These are phyloP conservation scores for Hypercompe scribonia DNA, from an alignment of 2,888 invertebrate genomes.

Conservation along the genomic window DNA sequence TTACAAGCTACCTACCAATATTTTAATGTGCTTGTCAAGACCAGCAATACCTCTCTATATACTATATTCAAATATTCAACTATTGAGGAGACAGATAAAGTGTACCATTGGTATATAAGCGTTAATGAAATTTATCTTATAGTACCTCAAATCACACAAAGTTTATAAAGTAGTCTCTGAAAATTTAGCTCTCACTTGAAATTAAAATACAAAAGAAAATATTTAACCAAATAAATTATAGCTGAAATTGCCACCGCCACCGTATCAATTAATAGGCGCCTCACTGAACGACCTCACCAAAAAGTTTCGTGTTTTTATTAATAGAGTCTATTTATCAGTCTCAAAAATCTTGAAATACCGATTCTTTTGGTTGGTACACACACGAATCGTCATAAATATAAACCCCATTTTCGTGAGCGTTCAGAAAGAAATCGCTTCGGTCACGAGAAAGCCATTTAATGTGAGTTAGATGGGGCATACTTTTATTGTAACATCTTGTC, in stretches of 20 bases:
- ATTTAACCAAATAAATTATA: background rate
- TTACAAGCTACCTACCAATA: no score
- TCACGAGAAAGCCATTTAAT: slow-evolving; percentile 76
- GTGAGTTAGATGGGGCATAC: slow-evolving; percentile 74
- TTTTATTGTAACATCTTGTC: slow-evolving; percentile 75
- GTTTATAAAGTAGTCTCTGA: background rate
- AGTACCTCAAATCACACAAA: background rate
- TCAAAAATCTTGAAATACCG: slow-evolving; percentile 56
- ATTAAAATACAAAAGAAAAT: background rate
- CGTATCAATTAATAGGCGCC: slow-evolving; percentile 33
- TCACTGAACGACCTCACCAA: slow-evolving; percentile 48
- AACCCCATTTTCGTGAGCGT: slow-evolving; percentile 78
- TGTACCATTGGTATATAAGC: no score
- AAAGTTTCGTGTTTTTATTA: slow-evolving; percentile 61
- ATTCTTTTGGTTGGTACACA: slow-evolving; percentile 64
- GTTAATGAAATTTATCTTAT: no score
- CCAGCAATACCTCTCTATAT: no score
- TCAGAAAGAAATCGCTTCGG: slow-evolving; percentile 74
- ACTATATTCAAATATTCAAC: no score
- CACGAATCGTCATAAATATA: slow-evolving; percentile 74
- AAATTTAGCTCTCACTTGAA: background rate
- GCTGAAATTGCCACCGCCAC: slow-evolving; percentile 3
- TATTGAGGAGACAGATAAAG: no score
- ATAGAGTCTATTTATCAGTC: slow-evolving; percentile 66
- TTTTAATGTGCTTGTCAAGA: no score